phyloP scores from a whole-genome alignment of 2,888 invertebrate genomes.

The Pristionchus japonicus region DNA sequence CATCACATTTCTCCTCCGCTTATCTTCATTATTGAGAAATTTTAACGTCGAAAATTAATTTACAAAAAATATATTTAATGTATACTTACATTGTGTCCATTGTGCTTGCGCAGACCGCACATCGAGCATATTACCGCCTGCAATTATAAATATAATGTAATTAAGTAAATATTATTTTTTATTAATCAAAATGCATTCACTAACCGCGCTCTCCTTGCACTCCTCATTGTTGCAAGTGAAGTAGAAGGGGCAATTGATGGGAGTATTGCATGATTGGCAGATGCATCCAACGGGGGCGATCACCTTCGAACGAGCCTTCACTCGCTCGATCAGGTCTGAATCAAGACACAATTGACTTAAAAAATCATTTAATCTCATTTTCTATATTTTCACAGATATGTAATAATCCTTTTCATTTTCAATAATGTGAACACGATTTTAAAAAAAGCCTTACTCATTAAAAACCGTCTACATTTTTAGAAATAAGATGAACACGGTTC shows the following conservation, averaged over 20 bases:
- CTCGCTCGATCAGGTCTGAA: conserved; percentile 46
- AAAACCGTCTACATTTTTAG: too few relatives aligned
- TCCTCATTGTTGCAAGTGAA: conserved; percentile 25
- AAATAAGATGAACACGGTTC: too few relatives aligned
- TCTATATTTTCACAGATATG: too few relatives aligned
- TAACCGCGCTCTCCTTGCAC: conserved; percentile 1
- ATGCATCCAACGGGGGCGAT: conserved; percentile 41
- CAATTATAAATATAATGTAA: neutral
- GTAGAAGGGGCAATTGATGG: neutral
- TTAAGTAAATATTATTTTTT: too few relatives aligned
- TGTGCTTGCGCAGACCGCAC: conserved; percentile 40
- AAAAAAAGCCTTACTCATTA: too few relatives aligned
- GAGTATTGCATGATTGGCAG: conserved; percentile 3
- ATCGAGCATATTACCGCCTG: conserved; percentile 38
- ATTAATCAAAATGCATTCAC: too few relatives aligned
- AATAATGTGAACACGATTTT: too few relatives aligned
- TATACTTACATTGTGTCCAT: conserved; percentile 25
- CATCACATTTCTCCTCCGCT: neutral
- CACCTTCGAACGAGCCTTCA: conserved; percentile 25
- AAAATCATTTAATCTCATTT: too few relatives aligned
- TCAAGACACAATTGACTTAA: neutral
- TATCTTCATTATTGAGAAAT: neutral
- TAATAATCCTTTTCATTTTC: too few relatives aligned
- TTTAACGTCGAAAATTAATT: neutral
- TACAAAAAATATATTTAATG: neutral